Evolutionary conservation across 2,797 vertebrate genomes (phyloP).

Genomic region (Crenuchus spilurus): DNA sequence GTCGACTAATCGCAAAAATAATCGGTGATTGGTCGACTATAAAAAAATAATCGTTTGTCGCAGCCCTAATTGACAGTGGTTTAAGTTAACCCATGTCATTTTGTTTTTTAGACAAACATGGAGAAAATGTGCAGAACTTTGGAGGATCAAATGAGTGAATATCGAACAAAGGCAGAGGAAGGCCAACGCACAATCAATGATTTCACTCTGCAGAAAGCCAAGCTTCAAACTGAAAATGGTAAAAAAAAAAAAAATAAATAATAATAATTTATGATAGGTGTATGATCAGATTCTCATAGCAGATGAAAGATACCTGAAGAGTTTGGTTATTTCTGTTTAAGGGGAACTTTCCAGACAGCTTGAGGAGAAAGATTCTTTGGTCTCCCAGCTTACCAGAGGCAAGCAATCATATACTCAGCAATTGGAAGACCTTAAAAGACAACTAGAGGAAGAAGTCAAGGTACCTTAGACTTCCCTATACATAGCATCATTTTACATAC

Average conservation of each 20-base stretch:
- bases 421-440: constrained; percentile 50
- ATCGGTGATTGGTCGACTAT: too few species aligned
- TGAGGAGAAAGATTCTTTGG: constrained; percentile 46
- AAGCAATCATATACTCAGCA: constrained; percentile 53
- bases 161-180: constrained; percentile 82
- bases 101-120: constrained; percentile 56
- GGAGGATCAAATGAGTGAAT: constrained; percentile 86
- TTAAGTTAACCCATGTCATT: not conserved
- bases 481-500: too few species aligned
- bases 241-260: not conserved
- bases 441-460: constrained; percentile 55
- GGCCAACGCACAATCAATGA: constrained; percentile 82
- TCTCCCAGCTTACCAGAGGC: constrained; percentile 47
- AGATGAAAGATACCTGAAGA: too few species aligned
- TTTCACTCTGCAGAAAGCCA: constrained; percentile 83
- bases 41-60: too few species aligned
- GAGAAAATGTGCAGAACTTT: constrained; percentile 87
- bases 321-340: not conserved
- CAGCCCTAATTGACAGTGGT: not conserved
- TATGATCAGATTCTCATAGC: too few species aligned
- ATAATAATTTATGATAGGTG: not conserved
- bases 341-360: constrained; percentile 49
- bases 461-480: constrained; percentile 8
- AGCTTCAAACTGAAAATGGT: constrained; percentile 89
- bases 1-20: too few species aligned